These are phyloP conservation scores for Boloria euphrosyne DNA, from an alignment of 2,888 invertebrate species.

Conservation along the genomic window DNA sequence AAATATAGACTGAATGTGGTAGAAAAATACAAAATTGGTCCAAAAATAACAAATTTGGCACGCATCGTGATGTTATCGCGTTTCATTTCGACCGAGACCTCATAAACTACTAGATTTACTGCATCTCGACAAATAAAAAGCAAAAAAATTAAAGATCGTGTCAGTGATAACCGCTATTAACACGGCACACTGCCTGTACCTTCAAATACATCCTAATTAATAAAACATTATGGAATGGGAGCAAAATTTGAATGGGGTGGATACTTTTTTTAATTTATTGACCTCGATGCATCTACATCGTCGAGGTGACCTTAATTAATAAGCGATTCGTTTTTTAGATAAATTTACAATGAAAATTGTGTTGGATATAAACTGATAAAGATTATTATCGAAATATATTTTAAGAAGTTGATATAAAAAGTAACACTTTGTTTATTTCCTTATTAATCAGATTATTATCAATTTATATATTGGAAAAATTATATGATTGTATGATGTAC, in stretches of 20 bases:
- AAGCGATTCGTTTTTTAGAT: not conserved
- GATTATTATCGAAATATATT: not conserved
- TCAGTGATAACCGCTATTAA: conserved; percentile 58
- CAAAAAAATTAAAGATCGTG: conserved; percentile 53
- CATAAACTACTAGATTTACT: conserved; percentile 61
- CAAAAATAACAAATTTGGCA: conserved; percentile 45
- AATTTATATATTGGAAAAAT: too few relatives aligned
- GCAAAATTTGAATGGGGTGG: conserved; percentile 9
- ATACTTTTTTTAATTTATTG: not conserved
- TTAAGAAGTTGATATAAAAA: not conserved
- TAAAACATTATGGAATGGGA: conserved; percentile 18
- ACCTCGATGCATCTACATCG: not conserved
- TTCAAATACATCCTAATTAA: conserved; percentile 55
- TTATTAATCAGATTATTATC: too few relatives aligned
- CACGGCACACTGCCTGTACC: conserved; percentile 44
- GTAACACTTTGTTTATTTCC: too few relatives aligned
- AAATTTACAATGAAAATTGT: not conserved
- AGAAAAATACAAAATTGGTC: conserved; percentile 31
- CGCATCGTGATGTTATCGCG: conserved; percentile 49
- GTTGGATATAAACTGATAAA: conserved; percentile 3
- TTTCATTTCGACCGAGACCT: conserved; percentile 45
- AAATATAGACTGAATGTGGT: conserved; percentile 23
- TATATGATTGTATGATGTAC: too few relatives aligned
- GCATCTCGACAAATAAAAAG: conserved; percentile 42
- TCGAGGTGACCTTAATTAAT: conserved; percentile 18